Conservation (phyloP, 2,797 vertebrate genomes). For the Sebastes miniatus region DNA sequence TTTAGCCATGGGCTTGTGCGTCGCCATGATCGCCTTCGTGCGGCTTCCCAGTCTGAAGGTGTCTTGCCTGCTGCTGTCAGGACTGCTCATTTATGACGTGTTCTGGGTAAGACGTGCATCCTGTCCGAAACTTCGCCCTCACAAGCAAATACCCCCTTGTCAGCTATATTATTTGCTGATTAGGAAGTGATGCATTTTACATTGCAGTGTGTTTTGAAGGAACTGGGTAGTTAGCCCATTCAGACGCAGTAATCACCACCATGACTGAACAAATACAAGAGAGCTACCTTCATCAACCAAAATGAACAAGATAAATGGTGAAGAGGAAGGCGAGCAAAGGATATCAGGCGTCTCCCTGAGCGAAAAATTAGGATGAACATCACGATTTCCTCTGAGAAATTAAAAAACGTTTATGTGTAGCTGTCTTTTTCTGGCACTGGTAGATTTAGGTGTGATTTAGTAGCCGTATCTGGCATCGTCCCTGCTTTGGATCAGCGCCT, state of each 20-base stretch:
- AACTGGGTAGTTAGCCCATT: background rate
- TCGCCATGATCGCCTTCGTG: constrained; percentile 99
- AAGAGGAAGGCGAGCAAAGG: background rate
- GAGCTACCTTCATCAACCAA: background rate
- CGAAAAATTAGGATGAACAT: background rate
- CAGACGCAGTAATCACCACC: background rate
- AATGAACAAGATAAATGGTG: background rate
- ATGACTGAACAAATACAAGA: background rate
- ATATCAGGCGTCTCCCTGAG: background rate
- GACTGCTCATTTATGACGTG: constrained; percentile 98
- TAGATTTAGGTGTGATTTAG: background rate
- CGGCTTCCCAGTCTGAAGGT: constrained; percentile 99
- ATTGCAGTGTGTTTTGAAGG: background rate
- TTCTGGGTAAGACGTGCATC: constrained; percentile 92
- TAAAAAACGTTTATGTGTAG: background rate
- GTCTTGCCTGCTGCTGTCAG: constrained; percentile 97
- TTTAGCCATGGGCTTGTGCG: constrained; percentile 98
- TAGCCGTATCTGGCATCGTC: background rate
- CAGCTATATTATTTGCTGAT: background rate
- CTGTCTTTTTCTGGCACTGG: background rate
- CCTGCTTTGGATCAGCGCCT: background rate
- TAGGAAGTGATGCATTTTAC: background rate
- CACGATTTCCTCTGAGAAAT: background rate
- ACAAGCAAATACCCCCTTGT: background rate
- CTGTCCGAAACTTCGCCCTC: background rate